Evolutionary conservation across 2,113 vertebrate genomes (phyloP).

Genomic region (Lepus americanus): DNA sequence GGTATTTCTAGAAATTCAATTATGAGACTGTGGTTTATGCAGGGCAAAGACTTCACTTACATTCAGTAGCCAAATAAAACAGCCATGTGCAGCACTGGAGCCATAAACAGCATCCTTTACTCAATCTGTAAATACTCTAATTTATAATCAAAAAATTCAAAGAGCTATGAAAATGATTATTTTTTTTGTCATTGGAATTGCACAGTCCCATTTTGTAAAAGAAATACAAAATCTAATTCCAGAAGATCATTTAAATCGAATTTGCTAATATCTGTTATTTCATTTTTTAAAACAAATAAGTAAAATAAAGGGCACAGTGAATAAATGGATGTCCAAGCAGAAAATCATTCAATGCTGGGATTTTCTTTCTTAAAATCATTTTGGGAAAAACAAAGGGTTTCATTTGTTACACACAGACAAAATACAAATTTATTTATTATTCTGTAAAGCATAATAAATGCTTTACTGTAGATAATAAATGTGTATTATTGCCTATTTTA

Average conservation of each 20-base stretch:
- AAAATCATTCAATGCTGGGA: conserved; percentile 6
- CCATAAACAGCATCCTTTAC: background rate
- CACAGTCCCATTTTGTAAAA: background rate
- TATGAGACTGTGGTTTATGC: background rate
- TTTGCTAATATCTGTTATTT: background rate
- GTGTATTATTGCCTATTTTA: conserved; percentile 24
- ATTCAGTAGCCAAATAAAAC: conserved; percentile 47
- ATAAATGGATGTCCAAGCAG: background rate
- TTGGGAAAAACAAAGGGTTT: background rate
- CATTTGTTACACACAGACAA: background rate
- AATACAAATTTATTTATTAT: background rate
- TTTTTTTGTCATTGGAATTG: conserved; percentile 27
- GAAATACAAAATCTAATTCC: conserved; percentile 5
- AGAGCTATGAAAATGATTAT: background rate
- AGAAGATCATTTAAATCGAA: background rate
- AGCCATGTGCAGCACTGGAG: background rate
- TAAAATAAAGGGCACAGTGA: background rate
- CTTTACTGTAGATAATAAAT: conserved; percentile 39
- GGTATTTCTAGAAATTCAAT: background rate
- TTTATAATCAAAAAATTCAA: background rate
- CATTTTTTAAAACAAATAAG: background rate
- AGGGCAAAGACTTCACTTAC: background rate
- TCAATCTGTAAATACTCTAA: background rate
- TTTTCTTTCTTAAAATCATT: conserved; percentile 58
- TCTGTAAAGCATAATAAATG: conserved; percentile 45